Evolutionary conservation across 1,140 invertebrate species (phyloP).

Genomic region (Zelostemma sp.): DNA sequence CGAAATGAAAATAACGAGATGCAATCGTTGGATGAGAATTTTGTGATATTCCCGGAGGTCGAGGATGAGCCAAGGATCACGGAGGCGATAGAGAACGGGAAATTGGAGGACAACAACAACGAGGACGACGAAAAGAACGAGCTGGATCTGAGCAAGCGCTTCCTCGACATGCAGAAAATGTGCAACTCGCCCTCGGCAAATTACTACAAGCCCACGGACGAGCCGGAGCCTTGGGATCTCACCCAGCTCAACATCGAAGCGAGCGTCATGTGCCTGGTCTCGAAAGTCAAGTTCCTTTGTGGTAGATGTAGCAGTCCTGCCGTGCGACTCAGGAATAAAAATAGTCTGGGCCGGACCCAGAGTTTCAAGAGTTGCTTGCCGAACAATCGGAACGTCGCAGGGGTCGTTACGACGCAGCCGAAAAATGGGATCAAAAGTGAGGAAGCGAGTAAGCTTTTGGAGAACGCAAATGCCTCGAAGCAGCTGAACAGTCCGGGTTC

Average conservation of each 20-base stretch:
- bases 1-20: conserved; percentile 39
- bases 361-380: conserved; percentile 57
- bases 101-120: conserved; percentile 40
- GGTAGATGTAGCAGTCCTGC: conserved; percentile 80
- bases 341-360: conserved; percentile 59
- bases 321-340: conserved; percentile 72
- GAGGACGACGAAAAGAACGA: conserved; percentile 56
- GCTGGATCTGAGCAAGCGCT: conserved; percentile 65
- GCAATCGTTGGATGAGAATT: conserved; percentile 53
- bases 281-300: conserved; percentile 83
- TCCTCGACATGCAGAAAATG: conserved; percentile 81
- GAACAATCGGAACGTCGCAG: conserved; percentile 49
- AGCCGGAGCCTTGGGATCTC: conserved; percentile 90
- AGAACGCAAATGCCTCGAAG: conserved; percentile 41
- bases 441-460: conserved; percentile 63
- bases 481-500: conserved; percentile 42
- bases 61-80: conserved; percentile 58
- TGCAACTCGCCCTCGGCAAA: conserved; percentile 83
- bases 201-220: conserved; percentile 85
- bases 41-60: conserved; percentile 66
- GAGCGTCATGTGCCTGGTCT: conserved; percentile 87
- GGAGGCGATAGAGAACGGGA: conserved; percentile 36
- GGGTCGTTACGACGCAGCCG: conserved; percentile 66
- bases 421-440: conserved; percentile 63
- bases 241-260: conserved; percentile 92